A percentile compares a stretch with the other conserved stretches of the same genome.
Evolutionary conservation across 2,888 invertebrate species (phyloP).

Genomic region (Calameuta filiformis): DNA sequence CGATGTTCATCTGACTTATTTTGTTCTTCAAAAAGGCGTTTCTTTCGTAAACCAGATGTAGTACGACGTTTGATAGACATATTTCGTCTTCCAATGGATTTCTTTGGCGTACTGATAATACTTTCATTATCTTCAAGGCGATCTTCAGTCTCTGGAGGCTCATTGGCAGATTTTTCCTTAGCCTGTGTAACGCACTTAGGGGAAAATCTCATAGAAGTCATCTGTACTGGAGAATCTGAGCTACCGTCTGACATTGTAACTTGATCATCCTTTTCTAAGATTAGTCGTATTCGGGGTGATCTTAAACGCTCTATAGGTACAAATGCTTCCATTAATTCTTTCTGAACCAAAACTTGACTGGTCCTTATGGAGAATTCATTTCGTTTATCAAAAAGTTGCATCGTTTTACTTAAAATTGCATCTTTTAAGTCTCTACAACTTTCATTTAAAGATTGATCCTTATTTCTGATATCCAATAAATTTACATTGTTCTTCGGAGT

Average conservation of each 20-base stretch:
- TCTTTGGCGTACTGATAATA: conserved; percentile 30
- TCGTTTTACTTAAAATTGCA: conserved; percentile 49
- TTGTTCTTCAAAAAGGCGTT: conserved; percentile 4
- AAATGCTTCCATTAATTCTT: conserved; percentile 12
- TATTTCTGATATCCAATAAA: conserved; percentile 25
- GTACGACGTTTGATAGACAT: not conserved
- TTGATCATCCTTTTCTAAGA: conserved; percentile 28
- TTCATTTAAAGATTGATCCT: conserved; percentile 34
- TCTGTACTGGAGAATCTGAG: conserved; percentile 21
- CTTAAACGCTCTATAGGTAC: conserved; percentile 5
- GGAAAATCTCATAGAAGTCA: conserved; percentile 14
- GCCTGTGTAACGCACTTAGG: not conserved
- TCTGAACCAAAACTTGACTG: conserved; percentile 25
- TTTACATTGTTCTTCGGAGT: not conserved
- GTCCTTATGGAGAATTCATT: conserved; percentile 41
- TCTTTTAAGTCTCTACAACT: conserved; percentile 41
- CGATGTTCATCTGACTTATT: not conserved
- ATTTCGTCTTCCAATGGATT: conserved; percentile 11
- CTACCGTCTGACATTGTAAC: conserved; percentile 26
- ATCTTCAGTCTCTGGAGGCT: not conserved
- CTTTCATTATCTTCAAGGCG: conserved; percentile 15
- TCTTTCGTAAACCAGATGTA: not conserved
- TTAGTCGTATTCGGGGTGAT: conserved; percentile 22
- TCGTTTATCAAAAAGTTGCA: conserved; percentile 41
- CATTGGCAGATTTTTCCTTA: not conserved